Evolutionary conservation across 92 coral and sea anemone species (phyloP).

Genomic region (Porites divaricata): DNA sequence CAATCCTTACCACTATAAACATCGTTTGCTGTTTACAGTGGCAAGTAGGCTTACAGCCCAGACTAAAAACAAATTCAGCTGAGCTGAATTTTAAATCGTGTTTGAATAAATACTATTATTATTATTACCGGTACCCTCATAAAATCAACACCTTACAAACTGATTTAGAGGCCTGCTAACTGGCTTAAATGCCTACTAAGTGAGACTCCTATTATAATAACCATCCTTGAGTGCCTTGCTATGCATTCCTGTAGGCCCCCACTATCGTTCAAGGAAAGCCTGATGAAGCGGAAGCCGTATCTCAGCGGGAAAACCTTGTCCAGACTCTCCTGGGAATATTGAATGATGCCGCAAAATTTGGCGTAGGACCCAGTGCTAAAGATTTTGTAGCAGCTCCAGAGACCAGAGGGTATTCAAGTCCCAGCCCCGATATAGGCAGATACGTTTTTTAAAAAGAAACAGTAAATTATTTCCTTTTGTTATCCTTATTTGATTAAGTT

Average conservation of each 20-base stretch:
- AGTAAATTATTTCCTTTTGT: constrained; percentile 53
- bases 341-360: constrained; percentile 89
- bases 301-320: constrained; percentile 87
- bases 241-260: constrained; percentile 29
- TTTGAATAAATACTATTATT: no score
- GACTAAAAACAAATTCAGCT: no score
- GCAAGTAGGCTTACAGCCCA: no score
- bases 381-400: constrained; percentile 74
- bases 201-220: background rate
- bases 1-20: no score
- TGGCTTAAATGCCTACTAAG: no score
- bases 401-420: constrained; percentile 62
- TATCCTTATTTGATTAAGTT: no score
- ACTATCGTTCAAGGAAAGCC: constrained; percentile 49
- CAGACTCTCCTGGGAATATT: constrained; percentile 88
- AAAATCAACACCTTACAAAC: no score
- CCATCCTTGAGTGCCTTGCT: background rate
- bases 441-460: constrained; percentile 73
- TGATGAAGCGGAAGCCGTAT: constrained; percentile 69
- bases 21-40: no score
- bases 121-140: no score
- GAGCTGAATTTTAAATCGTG: no score
- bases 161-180: no score
- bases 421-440: constrained; percentile 85
- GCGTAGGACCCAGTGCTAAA: constrained; percentile 90